Base-by-base conservation (phyloP, 2,888 invertebrate genomes). In the Drosophila algonquin region DNA sequence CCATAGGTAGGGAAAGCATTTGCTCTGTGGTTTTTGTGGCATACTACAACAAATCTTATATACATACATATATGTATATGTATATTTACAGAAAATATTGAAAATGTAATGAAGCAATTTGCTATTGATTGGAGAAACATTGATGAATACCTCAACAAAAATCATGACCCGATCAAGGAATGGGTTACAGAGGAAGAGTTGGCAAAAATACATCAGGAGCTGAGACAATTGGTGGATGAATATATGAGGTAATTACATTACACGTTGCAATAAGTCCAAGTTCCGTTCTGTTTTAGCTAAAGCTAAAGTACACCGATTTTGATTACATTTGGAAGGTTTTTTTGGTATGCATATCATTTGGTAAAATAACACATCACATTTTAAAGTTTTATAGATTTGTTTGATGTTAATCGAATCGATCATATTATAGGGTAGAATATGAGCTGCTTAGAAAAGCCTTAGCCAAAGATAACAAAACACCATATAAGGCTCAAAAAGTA, bases 211-310 rank as follows among this genome's bases (percentile, higher is more conserved):
- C 93, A 94, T 76, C 89, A 91, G 44, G 94, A 94, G 81, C 91
- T 94, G 10, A 88, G 93, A 46, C 70, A 90, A 4, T 91, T 93
- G 63, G 94, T 94, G 2, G 94, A 94, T 83, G 89, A 91, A 62
- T 87, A 91, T 45, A 92, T 93, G 92, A 81, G 91, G 92, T 91
- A 78, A 70, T 32, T n/a, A 14, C 2, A 47, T 14, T 5, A 12
- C 12, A 50, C 7, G 45, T 35, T 12, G 35, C 4, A 53, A 2
- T 5, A 44, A n/a, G 7, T 12, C 14, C 4, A 46, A 48, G 1
- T 5, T 60, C 10, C 24, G 14, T 18, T 18, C 7, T 21, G 5
- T 14, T 10, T 27, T 8, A 27, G 27, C 24, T 27, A 27, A 18
- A 18, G 18, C 18, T 18, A 7, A 27, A 27, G 27, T 7, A 27